phyloP scores from a whole-genome alignment of 2,888 invertebrate species.

The Agrochola circellaris region DNA sequence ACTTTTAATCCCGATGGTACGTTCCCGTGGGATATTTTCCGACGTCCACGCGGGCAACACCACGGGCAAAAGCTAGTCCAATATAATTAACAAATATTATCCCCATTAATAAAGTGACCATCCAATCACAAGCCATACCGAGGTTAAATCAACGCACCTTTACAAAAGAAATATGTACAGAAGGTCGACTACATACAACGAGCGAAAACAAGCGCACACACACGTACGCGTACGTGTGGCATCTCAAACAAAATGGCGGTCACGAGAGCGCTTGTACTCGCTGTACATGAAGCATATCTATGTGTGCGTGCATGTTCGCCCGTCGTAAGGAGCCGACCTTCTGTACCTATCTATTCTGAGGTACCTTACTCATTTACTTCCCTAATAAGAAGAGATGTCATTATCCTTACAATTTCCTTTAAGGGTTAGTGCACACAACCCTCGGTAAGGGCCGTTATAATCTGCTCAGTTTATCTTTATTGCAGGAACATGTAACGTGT shows the following conservation, averaged over 20 bases:
- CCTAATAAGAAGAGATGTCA: constrained; percentile 64
- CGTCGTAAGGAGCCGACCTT: background rate
- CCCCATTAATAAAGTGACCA: constrained; percentile 27
- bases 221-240: background rate
- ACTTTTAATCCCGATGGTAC: no score
- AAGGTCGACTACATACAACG: background rate
- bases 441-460: constrained; percentile 51
- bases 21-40: no score
- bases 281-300: background rate
- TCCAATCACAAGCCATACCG: constrained; percentile 35
- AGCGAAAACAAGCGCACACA: background rate
- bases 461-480: constrained; percentile 66
- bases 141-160: background rate
- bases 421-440: constrained; percentile 55
- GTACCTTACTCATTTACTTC: constrained; percentile 49
- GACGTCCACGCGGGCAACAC: no score
- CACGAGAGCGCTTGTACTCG: background rate
- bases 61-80: background rate
- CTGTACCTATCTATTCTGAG: background rate
- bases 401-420: constrained; percentile 61
- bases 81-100: constrained; percentile 18
- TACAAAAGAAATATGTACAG: background rate
- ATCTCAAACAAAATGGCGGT: background rate
- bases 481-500: constrained; percentile 59
- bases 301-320: background rate